Evolutionary conservation across 2,113 vertebrate species (phyloP), one percentile per base, ranked within the genome.

Genomic region (Ammodytes dubius): DNA sequence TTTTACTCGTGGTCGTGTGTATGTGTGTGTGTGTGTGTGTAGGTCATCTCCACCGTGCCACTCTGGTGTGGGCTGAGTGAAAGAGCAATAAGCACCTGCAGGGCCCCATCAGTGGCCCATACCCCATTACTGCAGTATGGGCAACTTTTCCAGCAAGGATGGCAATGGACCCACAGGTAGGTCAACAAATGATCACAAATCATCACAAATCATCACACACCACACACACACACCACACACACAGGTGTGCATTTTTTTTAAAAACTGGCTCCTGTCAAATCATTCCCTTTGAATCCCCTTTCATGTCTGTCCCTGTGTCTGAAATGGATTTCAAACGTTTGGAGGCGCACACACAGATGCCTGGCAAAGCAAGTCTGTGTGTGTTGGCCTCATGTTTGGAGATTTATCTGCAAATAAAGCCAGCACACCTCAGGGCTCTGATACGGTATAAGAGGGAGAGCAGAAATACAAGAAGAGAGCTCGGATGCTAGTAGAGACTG

Each of bases 141-240:
- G 95, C 19, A 95, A 94, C 93, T 91, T 93, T 42, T 90, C 94
- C 81, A 93, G 84, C 80, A 95, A 95, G 84, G 95, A 96, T 49
- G 66, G 85, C 71, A 93, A 95, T 61, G 92, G 81, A 87, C 58
- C 92, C 64, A 56, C 92, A 90, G 95, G 95, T 96, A 91, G 69
- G 77, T 80, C 57, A 77, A 5, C 59, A 66, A 1, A 27, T 27
- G 27, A 27, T 27, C 70, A 3, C 52, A 46, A 6, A 64, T 70
- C 7, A 61, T 17, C 61, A 39, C 42, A 54, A 37, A 57, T 27
- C 67, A 52, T 45, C 14, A 73, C 8, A 59, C 59, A 83, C 7
- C 19, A 37, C 7, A 37, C 60, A 43, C 40, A 52, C 46, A 52
- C 42, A 72, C 61, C 4, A 42, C 52, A 42, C 13, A 76, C 45